Base-by-base conservation (phyloP, 2,888 invertebrate species). In the Hirtodrosophila trivittata region DNA sequence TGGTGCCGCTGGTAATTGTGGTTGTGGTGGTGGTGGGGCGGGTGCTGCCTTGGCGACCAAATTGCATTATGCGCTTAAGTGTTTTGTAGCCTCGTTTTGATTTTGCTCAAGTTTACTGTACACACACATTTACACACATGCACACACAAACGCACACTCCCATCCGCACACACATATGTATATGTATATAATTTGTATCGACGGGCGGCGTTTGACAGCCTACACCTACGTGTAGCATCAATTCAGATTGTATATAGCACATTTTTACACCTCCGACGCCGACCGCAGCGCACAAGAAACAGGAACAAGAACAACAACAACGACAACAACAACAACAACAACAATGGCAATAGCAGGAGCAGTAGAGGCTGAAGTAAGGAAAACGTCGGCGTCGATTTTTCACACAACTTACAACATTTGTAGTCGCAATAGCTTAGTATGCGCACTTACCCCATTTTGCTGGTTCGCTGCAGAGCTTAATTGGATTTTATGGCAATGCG, bases 61-160 rank as follows among this genome's bases (percentile, higher is more conserved):
- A 83, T 83, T 85, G 82, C 86, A 83, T 83, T 83, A 83, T 77
- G 80, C 72, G 78, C 85, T 75, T 82, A 85, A 78, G 66, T 72
- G 75, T 66, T 81, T 72, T 69, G 66, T 65, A 65, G 70, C 74
- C 71, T 74, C 78, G 82, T 77, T 77, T 84, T 81, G 84, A 66
- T 81, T 77, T 81, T 69, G 64, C 75, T 70, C 80, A 66, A 67
- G 81, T 77, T 81, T 75, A 70, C 75, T 68, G 73, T 75, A 72
- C 54, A 63, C 18, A 25, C 33, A 33, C 39, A n/a, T 13, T 9
- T 28, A 28, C 28, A 13, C 6, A 7, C 4, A 39, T 9, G 9
- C 52, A 45, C 62, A 51, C 43, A 54, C 26, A 58, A 35, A 18
- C 28, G 38, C 50, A 38, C 33, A 46, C 46, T 66, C 39, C 45